phyloP scores from a whole-genome alignment of 2,797 vertebrate genomes.

The Microctenopoma lineatum region DNA sequence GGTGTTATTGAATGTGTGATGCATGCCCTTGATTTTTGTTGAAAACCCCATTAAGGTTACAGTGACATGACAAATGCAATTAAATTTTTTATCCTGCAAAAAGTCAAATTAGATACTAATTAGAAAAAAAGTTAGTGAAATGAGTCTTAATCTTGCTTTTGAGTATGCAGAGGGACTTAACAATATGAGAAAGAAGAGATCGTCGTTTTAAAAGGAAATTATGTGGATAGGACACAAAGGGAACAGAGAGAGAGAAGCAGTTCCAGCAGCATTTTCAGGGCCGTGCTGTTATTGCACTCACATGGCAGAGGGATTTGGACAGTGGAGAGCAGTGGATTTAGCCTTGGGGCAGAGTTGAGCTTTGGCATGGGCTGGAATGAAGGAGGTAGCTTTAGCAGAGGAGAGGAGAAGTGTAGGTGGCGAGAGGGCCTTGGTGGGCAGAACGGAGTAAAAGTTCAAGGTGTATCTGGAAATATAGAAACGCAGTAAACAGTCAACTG shows the following conservation, averaged over 20 bases:
- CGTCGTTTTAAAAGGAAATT: neutral
- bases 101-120: neutral
- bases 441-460: slow-evolving; percentile 57
- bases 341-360: slow-evolving; percentile 60
- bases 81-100: slow-evolving; percentile 9
- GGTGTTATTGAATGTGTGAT: neutral
- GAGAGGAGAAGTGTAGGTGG: slow-evolving; percentile 20
- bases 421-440: slow-evolving; percentile 44
- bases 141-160: neutral
- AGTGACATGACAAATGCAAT: slow-evolving; percentile 1
- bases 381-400: slow-evolving; percentile 15
- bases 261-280: slow-evolving; percentile 48
- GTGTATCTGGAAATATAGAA: slow-evolving; percentile 28
- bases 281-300: slow-evolving; percentile 60
- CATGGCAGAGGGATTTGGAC: slow-evolving; percentile 71
- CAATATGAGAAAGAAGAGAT: neutral
- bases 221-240: neutral
- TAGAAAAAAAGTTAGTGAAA: neutral
- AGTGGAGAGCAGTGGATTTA: slow-evolving; percentile 66
- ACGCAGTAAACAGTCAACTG: slow-evolving; percentile 39
- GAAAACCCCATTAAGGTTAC: neutral
- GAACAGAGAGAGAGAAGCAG: slow-evolving; percentile 16
- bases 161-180: neutral
- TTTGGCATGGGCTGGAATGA: slow-evolving; percentile 51
- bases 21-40: slow-evolving; percentile 16